A percentile compares a stretch with the other conserved stretches of the same genome.
Evolutionary conservation across 2,888 invertebrate species (phyloP).

Genomic region (Bruchidius siliquastri): DNA sequence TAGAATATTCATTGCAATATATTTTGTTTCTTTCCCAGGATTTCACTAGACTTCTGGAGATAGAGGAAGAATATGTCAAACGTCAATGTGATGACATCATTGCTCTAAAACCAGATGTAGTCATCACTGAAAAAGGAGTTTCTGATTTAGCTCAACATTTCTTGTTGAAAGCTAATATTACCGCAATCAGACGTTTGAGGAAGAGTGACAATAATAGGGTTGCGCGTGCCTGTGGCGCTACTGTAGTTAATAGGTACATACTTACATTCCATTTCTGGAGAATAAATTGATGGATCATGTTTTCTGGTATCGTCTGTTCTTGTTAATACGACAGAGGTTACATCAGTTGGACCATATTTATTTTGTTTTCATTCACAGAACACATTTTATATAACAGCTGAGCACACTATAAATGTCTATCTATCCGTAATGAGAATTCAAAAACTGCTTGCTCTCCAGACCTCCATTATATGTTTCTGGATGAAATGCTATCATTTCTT

Average conservation of each 20-base stretch:
- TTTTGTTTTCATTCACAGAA: too few relatives aligned
- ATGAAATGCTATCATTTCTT: too few relatives aligned
- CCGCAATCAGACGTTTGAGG: slow-evolving; percentile 76
- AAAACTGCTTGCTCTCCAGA: too few relatives aligned
- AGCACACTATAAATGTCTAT: too few relatives aligned
- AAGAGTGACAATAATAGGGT: slow-evolving; percentile 97
- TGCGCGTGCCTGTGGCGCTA: slow-evolving; percentile 92
- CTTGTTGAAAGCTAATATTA: slow-evolving; percentile 75
- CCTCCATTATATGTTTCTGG: too few relatives aligned
- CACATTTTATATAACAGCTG: too few relatives aligned
- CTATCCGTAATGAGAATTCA: too few relatives aligned
- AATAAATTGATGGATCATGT: too few relatives aligned
- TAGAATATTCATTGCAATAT: slow-evolving; percentile 1
- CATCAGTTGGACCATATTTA: too few relatives aligned
- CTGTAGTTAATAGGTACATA: slow-evolving; percentile 72
- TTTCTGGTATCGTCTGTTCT: too few relatives aligned
- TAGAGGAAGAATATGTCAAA: slow-evolving; percentile 93
- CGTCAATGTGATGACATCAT: slow-evolving; percentile 90
- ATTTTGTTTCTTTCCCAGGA: slow-evolving; percentile 52
- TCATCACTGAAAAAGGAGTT: slow-evolving; percentile 98
- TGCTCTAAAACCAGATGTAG: slow-evolving; percentile 88
- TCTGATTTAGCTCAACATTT: slow-evolving; percentile 91
- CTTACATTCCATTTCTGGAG: too few relatives aligned
- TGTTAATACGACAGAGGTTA: too few relatives aligned
- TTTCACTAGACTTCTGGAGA: slow-evolving; percentile 88